Percentiles rank a stretch among this genome's conserved stretches.
These are phyloP conservation scores for Neolamprologus tretocephalus DNA, from an alignment of 2,113 vertebrate genomes.

Conservation along the genomic window DNA sequence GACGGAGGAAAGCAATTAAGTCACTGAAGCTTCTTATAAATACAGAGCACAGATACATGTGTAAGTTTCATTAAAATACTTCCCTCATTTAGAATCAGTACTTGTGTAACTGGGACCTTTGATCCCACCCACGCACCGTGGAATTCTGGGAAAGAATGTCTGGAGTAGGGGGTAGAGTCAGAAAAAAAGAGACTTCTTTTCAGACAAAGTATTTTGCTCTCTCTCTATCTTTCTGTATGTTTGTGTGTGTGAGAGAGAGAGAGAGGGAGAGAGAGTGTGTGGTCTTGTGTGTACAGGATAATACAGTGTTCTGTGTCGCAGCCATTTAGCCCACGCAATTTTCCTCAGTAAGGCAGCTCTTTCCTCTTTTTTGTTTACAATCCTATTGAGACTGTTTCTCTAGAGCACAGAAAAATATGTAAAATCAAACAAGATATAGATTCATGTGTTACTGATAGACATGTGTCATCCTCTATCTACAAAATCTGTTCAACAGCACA, in stretches of 20 bases:
- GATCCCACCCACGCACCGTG: constrained; percentile 35
- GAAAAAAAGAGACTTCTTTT: constrained; percentile 52
- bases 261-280: not conserved
- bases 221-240: not conserved
- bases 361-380: not conserved
- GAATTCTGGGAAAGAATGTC: constrained; percentile 60
- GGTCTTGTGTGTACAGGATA: not conserved
- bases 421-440: not conserved
- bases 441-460: not conserved
- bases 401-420: not conserved
- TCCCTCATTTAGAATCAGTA: constrained; percentile 15
- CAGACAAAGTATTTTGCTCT: constrained; percentile 14
- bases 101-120: constrained; percentile 18
- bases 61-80: not conserved
- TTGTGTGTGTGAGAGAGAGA: not conserved
- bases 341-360: not conserved
- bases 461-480: not conserved
- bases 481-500: not conserved
- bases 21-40: not conserved
- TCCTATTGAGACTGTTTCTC: not conserved
- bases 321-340: constrained; percentile 23
- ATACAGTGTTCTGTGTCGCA: constrained; percentile 15
- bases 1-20: not conserved
- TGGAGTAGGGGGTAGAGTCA: constrained; percentile 29
- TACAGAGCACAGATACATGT: not conserved